phyloP scores from a whole-genome alignment of 2,113 vertebrate genomes.

The Elephas maximus region DNA sequence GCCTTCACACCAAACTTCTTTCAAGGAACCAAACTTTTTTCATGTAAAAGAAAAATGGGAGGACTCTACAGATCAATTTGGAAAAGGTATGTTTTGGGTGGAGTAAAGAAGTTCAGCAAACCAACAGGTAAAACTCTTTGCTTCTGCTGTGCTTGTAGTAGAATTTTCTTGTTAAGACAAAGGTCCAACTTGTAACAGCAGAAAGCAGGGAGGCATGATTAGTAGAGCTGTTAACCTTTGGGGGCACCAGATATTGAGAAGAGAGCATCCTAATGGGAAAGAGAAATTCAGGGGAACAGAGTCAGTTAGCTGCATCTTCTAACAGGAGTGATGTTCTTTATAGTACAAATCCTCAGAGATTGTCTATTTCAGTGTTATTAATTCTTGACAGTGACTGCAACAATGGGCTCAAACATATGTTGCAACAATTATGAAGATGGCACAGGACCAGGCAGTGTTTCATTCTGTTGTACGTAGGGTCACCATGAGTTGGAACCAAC shows the following conservation, averaged over 20 bases:
- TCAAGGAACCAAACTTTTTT: neutral
- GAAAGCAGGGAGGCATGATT: neutral
- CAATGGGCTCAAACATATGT: too few relatives aligned
- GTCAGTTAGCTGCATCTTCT: neutral
- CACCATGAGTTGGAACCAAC: neutral
- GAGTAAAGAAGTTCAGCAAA: neutral
- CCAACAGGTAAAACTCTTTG: neutral
- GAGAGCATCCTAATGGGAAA: neutral
- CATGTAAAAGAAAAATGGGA: conserved; percentile 34
- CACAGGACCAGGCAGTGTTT: too few relatives aligned
- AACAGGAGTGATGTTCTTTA: neutral
- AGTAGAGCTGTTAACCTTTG: neutral
- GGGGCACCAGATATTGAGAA: neutral
- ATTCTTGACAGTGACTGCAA: too few relatives aligned
- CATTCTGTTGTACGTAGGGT: neutral
- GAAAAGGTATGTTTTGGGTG: conserved; percentile 64
- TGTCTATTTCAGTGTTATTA: neutral
- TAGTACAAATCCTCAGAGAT: neutral
- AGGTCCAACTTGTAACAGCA: neutral
- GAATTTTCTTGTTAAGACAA: neutral
- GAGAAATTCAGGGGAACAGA: neutral
- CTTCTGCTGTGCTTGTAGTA: neutral
- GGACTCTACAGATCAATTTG: neutral
- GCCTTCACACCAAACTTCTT: neutral
- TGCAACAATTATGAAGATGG: too few relatives aligned